Base-by-base conservation (phyloP, 2,113 vertebrate species). In the Gracilinanus agilis region DNA sequence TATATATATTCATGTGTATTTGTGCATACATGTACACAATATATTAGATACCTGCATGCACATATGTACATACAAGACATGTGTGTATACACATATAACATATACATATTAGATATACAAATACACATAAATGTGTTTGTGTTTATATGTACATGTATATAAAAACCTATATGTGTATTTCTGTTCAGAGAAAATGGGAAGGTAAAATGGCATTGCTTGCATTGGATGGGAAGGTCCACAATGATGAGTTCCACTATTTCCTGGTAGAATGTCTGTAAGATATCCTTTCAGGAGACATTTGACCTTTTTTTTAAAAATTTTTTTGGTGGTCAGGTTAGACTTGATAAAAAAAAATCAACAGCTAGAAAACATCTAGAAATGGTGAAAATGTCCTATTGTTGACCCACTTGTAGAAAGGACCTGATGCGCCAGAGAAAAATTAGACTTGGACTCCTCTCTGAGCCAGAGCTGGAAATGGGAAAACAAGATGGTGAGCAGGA, bases 251-350 rank as follows among this genome's bases (percentile, higher is more conserved):
- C 9, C 89, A 53, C 54, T 2, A 53, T 96, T 97, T 96, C 91
- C 93, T 97, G 93, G 16, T 83, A 83, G 19, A 83, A 93, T 53
- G 95, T 95, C 92, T 96, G 91, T 49, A 90, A 94, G 95, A 93
- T 94, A 94, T 97, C 96, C 92, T 96, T 95, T 95, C 93, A 95
- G 93, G 92, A 95, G 92, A 44, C 91, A 96, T 96, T 96, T 88
- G 91, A 95, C 93, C 92, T 93, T 96, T 96, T 67, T n/a, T n/a
- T n/a, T n/a, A n/a, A n/a, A n/a, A n/a, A n/a, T n/a, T n/a, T n/a
- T n/a, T n/a, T n/a, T n/a, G n/a, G n/a, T 93, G 90, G 94, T 94
- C 49, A 49, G 49, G 49, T 49, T 49, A n/a, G n/a, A 49, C 49
- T 49, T 49, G 49, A 49, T 49, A 49, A 49, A 49, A 49, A 49